phyloP scores from a whole-genome alignment of 2,113 vertebrate species.

The Hippocampus guttulatus region DNA sequence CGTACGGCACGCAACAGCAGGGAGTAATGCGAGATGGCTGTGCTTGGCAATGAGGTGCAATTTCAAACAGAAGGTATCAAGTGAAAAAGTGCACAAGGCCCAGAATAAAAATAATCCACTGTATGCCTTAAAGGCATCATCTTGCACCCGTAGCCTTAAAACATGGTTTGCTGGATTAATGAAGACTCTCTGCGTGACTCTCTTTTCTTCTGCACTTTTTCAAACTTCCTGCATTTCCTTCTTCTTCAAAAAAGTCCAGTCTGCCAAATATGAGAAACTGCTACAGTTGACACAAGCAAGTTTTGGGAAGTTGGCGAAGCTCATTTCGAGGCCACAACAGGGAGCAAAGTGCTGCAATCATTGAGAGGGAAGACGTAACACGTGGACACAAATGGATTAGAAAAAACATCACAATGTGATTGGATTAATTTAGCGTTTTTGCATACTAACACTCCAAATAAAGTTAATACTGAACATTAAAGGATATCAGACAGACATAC shows the following conservation, averaged over 20 bases:
- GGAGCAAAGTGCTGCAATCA: neutral
- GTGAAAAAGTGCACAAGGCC: constrained; percentile 29
- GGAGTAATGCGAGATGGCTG: constrained; percentile 48
- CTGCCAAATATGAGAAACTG: neutral
- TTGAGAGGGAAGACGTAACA: neutral
- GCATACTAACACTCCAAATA: too few species aligned
- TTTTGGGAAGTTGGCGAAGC: neutral
- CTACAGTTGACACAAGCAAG: neutral
- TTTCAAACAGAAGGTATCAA: constrained; percentile 45
- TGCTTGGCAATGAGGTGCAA: constrained; percentile 43
- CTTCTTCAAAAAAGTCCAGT: neutral
- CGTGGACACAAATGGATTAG: too few species aligned
- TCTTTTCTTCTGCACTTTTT: neutral
- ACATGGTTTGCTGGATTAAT: neutral
- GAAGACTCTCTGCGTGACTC: neutral
- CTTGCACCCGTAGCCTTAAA: neutral
- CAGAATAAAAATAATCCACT: constrained; percentile 27
- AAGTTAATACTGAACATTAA: too few species aligned
- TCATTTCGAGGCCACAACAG: too few species aligned
- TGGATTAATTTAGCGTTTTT: too few species aligned
- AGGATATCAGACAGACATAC: too few species aligned
- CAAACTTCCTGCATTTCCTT: neutral
- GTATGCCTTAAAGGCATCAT: constrained; percentile 1
- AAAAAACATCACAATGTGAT: too few species aligned
- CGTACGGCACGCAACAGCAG: constrained; percentile 46